phyloP scores from a whole-genome alignment of 2,797 vertebrate genomes.

The Microctenopoma steveboyesi region DNA sequence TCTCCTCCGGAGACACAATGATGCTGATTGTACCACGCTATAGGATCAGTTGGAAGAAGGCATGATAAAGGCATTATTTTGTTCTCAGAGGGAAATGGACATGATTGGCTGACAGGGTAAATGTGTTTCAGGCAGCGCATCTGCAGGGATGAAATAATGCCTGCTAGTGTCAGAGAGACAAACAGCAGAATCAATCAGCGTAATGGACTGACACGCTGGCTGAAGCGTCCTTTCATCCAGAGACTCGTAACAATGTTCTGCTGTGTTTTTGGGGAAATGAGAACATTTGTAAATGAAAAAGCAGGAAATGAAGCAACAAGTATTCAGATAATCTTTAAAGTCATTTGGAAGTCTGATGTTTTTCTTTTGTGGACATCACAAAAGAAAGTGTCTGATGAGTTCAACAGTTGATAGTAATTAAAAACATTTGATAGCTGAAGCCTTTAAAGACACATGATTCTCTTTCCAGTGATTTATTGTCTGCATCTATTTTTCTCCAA shows the following conservation, averaged over 20 bases:
- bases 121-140: constrained; percentile 61
- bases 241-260: constrained; percentile 33
- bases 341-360: not conserved
- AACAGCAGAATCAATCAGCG: constrained; percentile 66
- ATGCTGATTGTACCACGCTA: constrained; percentile 68
- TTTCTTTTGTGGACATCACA: not conserved
- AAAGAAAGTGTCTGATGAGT: not conserved
- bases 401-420: not conserved
- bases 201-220: constrained; percentile 51
- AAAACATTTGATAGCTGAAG: not conserved
- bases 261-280: constrained; percentile 35
- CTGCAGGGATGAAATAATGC: constrained; percentile 70
- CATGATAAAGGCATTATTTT: constrained; percentile 74
- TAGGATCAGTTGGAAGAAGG: constrained; percentile 49
- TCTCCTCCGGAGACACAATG: constrained; percentile 77
- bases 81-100: constrained; percentile 73
- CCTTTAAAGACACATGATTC: not conserved
- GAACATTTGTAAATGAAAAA: not conserved
- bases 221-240: constrained; percentile 43
- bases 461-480: constrained; percentile 13
- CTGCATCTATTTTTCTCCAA: constrained; percentile 53
- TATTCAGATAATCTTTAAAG: not conserved
- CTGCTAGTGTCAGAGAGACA: constrained; percentile 50
- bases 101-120: constrained; percentile 63
- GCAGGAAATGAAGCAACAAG: not conserved